Base-by-base conservation (phyloP, 2,888 invertebrate species). In the Heliconius ismenius region DNA sequence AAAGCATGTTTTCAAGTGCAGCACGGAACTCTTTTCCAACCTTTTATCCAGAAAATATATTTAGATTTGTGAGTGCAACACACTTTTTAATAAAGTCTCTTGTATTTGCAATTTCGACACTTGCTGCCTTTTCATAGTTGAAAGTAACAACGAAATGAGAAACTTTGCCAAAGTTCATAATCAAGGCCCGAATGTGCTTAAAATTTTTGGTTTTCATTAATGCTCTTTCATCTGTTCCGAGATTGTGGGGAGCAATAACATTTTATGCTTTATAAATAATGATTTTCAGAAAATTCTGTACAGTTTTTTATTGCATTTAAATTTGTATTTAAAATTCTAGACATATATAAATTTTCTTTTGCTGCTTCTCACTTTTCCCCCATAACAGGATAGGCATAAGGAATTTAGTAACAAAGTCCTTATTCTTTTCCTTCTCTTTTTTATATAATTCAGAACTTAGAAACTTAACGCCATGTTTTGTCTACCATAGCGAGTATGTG, bases 1-100 rank as follows among this genome's bases (percentile, higher is more conserved):
- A 91, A 91, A 89, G 90, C 91, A 88, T 88, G 91, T 89, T 91
- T 88, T 89, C 86, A 87, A 91, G 90, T 88, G 88, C 81, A 79
- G 79, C 81, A 76, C 67, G 77, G 69, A 77, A 76, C 80, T 78
- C 74, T 81, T 80, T 73, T 74, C 73, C 58, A 76, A 80, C 70
- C 76, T 81, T 81, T 81, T 80, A 78, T 77, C 76, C 77, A 76
- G 69, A 70, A 79, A 80, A 81, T 80, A 76, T 74, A 78, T 72
- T 73, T 65, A 73, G 65, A 76, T 76, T 76, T 62, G 36, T 60
- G 72, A 73, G 58, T 26, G 64, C 58, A 72, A 9, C n/a, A 58
- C n/a, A 65, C n/a, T 39, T 65, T 76, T 60, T 67, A 39, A 76
- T 65, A 65, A 60, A 28, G 67, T 67, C 60, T n/a, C 76, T 73